Percentiles rank a stretch among this genome's conserved stretches.
Conservation (phyloP, 2,797 vertebrate species). For the Podargus strigoides region DNA sequence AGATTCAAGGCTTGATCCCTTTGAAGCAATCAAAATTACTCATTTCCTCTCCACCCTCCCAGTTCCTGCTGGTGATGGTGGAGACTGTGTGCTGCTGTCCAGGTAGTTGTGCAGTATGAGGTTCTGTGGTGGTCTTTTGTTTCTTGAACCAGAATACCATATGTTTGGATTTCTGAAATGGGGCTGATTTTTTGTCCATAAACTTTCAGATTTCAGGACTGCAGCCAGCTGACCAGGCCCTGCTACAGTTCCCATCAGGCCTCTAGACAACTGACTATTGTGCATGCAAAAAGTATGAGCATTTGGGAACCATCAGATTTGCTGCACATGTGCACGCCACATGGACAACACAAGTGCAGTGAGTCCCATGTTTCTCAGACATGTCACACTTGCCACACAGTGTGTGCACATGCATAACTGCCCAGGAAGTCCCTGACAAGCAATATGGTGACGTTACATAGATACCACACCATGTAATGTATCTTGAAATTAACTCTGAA, state of each 20-base stretch:
- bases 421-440: neutral
- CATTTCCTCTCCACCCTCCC: neutral
- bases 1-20: neutral
- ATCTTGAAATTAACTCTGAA: neutral
- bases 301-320: neutral
- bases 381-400: neutral
- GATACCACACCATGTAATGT: neutral
- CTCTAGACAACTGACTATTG: neutral
- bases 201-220: neutral
- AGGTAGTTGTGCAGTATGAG: neutral
- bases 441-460: neutral
- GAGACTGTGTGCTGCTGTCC: neutral
- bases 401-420: neutral
- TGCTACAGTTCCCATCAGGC: neutral
- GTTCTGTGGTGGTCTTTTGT: neutral
- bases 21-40: neutral
- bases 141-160: neutral
- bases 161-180: neutral
- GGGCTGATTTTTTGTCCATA: neutral
- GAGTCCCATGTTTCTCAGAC: neutral
- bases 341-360: neutral
- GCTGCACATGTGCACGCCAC: conserved; percentile 20
- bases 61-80: neutral
- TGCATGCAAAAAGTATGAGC: neutral
- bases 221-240: neutral